Evolutionary conservation across 2,888 invertebrate species (phyloP), one percentile per base, ranked within the genome.

Genomic region (Pollenia amentaria): DNA sequence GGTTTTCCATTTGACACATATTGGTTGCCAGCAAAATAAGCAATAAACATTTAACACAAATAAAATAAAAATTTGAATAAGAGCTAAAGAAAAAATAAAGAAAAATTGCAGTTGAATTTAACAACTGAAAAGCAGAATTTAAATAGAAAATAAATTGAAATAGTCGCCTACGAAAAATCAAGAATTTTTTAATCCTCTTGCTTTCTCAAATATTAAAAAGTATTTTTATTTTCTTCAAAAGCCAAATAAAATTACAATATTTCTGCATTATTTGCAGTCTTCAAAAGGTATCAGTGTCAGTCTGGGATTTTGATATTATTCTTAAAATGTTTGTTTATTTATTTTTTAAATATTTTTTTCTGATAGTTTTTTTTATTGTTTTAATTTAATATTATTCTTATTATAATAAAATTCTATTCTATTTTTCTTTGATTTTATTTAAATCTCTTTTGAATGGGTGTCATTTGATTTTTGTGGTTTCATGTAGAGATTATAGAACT

Each of bases 1-100:
- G 44, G 62, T 42, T 87, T 88, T 84, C 79, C 77, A 85, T 87
- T 84, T 85, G 85, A 81, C 88, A 87, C 80, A 87, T 88, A 88
- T 85, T 87, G 82, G 83, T 70, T 60, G 70, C 80, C 60, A 80
- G 53, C 67, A 77, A 76, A 83, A 81, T 69, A 81, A 80, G 70
- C 73, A 78, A 78, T 84, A 87, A 87, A 79, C 40, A 60, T 67
- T 53, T 10, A 69, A 57, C 11, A 53, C 3, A 48, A 70, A 12
- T 12, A 46, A 8, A 60, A 69, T 14, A 67, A 16, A 46, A 80
- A 53, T 38, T 18, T 16, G n/a, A 38, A 44, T 29, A 6, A 0
- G 3, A 64, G 12, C 1, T 62, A 3, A 3, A 62, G n/a, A 60
- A 38, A 29, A 29, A 29, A 29, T 3, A 29, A 29, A 29, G 6